Evolutionary conservation across 2,888 invertebrate genomes (phyloP).

Genomic region (Ellobium chinense): DNA sequence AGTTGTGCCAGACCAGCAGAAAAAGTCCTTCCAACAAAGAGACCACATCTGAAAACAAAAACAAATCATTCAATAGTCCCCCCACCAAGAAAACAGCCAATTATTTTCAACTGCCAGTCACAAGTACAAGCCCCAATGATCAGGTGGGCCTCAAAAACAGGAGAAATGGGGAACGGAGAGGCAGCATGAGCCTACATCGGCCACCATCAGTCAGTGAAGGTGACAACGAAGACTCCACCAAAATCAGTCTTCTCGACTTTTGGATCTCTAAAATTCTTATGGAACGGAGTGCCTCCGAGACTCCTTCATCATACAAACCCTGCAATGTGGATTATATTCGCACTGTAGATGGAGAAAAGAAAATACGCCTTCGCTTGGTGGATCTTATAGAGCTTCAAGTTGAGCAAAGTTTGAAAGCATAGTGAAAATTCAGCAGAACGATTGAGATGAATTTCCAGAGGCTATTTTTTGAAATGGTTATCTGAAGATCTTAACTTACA

Average conservation of each 20-base stretch:
- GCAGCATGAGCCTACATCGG: not conserved
- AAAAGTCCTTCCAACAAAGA: slow-evolving; percentile 1
- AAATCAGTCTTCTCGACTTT: slow-evolving; percentile 50
- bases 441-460: no score
- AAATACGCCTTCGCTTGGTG: slow-evolving; percentile 51
- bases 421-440: no score
- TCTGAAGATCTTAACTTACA: no score
- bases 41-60: not conserved
- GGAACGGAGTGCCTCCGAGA: slow-evolving; percentile 42
- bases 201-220: not conserved
- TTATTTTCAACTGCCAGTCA: not conserved
- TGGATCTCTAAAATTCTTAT: slow-evolving; percentile 58
- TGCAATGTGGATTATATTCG: slow-evolving; percentile 52
- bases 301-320: slow-evolving; percentile 48
- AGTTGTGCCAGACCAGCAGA: not conserved
- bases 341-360: slow-evolving; percentile 49
- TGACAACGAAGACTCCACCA: not conserved
- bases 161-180: not conserved
- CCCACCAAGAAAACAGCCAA: not conserved
- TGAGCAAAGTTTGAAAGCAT: slow-evolving; percentile 56
- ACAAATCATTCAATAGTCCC: not conserved
- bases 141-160: not conserved
- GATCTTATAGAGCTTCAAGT: slow-evolving; percentile 59
- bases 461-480: no score
- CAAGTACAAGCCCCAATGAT: not conserved